Conservation (phyloP, 2,888 invertebrate genomes). For the Yponomeuta evonymella region DNA sequence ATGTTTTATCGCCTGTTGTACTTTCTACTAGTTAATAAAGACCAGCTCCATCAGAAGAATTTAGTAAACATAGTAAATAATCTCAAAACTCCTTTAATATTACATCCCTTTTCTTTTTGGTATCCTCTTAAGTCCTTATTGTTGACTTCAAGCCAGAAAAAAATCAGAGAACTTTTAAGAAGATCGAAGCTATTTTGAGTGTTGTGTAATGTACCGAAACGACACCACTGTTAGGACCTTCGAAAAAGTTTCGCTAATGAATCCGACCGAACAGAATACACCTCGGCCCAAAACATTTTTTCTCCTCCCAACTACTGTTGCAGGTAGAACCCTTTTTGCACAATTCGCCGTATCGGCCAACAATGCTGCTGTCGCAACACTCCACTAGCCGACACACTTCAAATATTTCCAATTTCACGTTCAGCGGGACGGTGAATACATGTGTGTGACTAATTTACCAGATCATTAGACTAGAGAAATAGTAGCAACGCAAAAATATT, state of each 20-base stretch:
- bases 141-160: slow-evolving; percentile 67
- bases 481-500: slow-evolving; percentile 19
- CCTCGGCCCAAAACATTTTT: slow-evolving; percentile 70
- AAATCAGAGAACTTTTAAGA: slow-evolving; percentile 54
- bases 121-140: slow-evolving; percentile 50
- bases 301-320: slow-evolving; percentile 29
- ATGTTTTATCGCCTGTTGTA: too few relatives aligned
- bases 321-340: slow-evolving; percentile 75
- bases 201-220: slow-evolving; percentile 73
- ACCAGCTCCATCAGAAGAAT: too few relatives aligned
- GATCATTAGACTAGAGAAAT: slow-evolving; percentile 50
- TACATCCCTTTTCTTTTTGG: too few relatives aligned
- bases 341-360: slow-evolving; percentile 62
- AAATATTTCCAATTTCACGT: slow-evolving; percentile 69
- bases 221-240: slow-evolving; percentile 41
- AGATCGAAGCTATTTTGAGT: slow-evolving; percentile 68
- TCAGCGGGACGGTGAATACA: slow-evolving; percentile 57
- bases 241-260: slow-evolving; percentile 38
- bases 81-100: too few relatives aligned
- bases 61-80: too few relatives aligned
- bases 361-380: slow-evolving; percentile 59
- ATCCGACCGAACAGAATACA: slow-evolving; percentile 25
- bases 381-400: slow-evolving; percentile 52
- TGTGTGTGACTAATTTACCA: slow-evolving; percentile 63
- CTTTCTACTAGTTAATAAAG: too few relatives aligned